Evolutionary conservation across 2,113 vertebrate species (phyloP).

Genomic region (Balaenoptera acutorostrata): DNA sequence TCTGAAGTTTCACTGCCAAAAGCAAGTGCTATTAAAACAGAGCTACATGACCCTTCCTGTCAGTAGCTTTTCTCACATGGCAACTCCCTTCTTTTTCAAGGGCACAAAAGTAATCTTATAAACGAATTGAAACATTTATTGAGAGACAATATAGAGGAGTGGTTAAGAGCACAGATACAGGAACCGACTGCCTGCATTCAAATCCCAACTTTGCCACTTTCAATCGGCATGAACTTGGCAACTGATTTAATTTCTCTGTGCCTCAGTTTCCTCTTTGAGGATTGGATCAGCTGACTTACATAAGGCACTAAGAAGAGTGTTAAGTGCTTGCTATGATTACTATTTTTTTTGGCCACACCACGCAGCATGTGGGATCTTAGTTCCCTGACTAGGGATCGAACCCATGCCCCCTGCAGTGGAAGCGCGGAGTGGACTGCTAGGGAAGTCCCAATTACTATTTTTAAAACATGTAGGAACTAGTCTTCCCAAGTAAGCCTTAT

Average conservation of each 20-base stretch:
- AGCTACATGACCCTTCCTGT: constrained; percentile 34
- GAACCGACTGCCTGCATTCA: background rate
- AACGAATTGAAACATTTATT: background rate
- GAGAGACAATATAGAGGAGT: background rate
- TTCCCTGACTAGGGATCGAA: background rate
- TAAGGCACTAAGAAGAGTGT: background rate
- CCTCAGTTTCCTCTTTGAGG: background rate
- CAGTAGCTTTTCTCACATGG: background rate
- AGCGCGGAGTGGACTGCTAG: background rate
- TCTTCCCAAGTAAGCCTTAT: background rate
- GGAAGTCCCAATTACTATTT: background rate
- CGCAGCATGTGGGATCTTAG: background rate
- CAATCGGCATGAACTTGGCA: background rate
- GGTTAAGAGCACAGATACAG: background rate
- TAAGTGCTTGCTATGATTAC: background rate
- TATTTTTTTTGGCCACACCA: background rate
- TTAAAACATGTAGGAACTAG: background rate
- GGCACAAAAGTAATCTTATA: background rate
- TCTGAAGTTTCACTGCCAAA: constrained; percentile 39
- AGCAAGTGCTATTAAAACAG: background rate
- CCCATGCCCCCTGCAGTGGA: background rate
- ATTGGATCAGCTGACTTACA: background rate
- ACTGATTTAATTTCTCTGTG: background rate
- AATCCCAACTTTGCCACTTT: background rate
- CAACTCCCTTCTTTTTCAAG: background rate